These are phyloP conservation scores for Sebastes alutus DNA, from an alignment of 2,797 vertebrate genomes.

Conservation along the genomic window DNA sequence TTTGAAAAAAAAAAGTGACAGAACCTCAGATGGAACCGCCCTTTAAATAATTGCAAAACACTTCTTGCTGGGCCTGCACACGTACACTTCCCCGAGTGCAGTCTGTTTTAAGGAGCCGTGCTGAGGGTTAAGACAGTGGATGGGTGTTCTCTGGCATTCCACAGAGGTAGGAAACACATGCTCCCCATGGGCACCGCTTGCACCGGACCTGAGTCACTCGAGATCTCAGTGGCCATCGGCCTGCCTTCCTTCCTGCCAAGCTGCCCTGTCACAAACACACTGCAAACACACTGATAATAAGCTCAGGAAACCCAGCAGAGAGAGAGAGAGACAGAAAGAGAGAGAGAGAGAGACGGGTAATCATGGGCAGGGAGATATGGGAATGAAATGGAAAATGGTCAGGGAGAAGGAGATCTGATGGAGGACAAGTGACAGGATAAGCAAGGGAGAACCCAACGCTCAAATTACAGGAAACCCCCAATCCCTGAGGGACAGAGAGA, in stretches of 20 bases:
- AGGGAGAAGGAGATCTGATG: conserved; percentile 44
- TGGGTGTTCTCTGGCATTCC: conserved; percentile 69
- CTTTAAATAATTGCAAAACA: conserved; percentile 26
- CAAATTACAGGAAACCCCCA: conserved; percentile 77
- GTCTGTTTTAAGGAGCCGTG: neutral
- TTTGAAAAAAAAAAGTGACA: too few species aligned
- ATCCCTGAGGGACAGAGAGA: conserved; percentile 38
- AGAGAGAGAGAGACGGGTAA: neutral
- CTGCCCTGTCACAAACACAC: conserved; percentile 74
- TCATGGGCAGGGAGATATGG: neutral
- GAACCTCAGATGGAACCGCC: too few species aligned
- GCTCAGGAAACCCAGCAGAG: conserved; percentile 56
- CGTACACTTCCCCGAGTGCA: neutral
- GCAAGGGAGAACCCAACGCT: conserved; percentile 58
- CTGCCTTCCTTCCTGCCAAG: conserved; percentile 82
- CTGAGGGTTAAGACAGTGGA: conserved; percentile 14
- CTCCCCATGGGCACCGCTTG: conserved; percentile 76
- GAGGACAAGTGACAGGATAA: conserved; percentile 61
- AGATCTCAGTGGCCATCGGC: conserved; percentile 75
- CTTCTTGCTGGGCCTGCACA: conserved; percentile 1
- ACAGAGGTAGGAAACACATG: conserved; percentile 69
- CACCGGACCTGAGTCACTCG: conserved; percentile 79
- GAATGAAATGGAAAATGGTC: conserved; percentile 26
- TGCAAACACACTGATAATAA: conserved; percentile 72
- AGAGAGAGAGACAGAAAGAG: neutral